Evolutionary conservation across 2,113 vertebrate genomes (phyloP).

Genomic region (Gallinago paraguaiae): DNA sequence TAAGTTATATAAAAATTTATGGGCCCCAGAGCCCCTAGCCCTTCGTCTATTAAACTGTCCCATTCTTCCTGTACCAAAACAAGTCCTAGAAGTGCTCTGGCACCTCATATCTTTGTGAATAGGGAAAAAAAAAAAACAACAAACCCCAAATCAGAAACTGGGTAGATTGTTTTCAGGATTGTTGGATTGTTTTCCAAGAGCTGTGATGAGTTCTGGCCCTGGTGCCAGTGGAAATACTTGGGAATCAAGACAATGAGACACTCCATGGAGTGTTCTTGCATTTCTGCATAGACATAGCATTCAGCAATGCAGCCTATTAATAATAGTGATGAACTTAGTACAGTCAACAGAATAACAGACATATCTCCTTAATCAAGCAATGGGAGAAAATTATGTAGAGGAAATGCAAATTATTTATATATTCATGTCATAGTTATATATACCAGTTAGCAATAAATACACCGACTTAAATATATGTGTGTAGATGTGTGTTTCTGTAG

Average conservation of each 20-base stretch:
- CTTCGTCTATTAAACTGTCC: neutral
- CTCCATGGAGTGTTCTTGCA: fast-evolving
- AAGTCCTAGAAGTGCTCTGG: neutral
- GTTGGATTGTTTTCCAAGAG: neutral
- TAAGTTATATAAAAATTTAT: neutral
- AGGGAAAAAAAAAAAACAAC: neutral
- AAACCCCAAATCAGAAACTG: fast-evolving
- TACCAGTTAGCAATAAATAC: neutral
- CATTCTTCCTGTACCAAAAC: neutral
- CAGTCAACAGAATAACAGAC: neutral
- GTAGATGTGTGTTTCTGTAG: neutral
- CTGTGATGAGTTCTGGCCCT: neutral
- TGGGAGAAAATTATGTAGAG: neutral
- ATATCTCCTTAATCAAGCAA: neutral
- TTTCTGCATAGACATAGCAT: neutral
- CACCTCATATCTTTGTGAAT: neutral
- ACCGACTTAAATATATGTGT: neutral
- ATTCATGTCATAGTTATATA: neutral
- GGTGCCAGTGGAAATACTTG: neutral
- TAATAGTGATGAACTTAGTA: neutral
- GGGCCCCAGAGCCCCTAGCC: neutral
- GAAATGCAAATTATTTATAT: neutral
- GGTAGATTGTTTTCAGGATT: neutral
- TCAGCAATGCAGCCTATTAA: neutral
- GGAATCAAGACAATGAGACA: neutral